Evolutionary conservation across 92 coral and sea anemone species (phyloP), one percentile per base, ranked within the genome.

Genomic region (Blastomussa wellsi): DNA sequence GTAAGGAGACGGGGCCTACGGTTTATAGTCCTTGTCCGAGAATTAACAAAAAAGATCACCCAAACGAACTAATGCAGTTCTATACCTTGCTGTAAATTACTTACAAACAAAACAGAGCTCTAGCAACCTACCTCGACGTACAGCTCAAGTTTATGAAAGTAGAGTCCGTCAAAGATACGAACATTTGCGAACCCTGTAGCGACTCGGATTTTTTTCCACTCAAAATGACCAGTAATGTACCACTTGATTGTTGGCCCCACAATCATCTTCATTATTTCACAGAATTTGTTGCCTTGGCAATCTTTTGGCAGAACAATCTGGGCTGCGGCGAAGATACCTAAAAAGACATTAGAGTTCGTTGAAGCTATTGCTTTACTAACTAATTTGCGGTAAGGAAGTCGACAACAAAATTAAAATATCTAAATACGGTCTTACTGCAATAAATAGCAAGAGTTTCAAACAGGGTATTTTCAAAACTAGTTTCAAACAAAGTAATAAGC

Each of bases 271-370:
- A 84, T 71, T 20, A 95, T 91, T 72, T 93, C 95, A 79, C 99
- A 97, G 81, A 96, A 96, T 77, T 92, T 95, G 68, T 91, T 91
- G 9, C 96, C 98, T 77, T 92, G 86, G 86, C 99, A 96, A 52
- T 96, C 98, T 76, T 96, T 96, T 6, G 99, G 99, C 0, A 96
- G 86, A 36, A 91, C 89, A 1, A 96, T 78, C 38, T 89, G 95
- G 1, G 98, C 99, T 35, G 88, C 99, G 13, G 93, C 92, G 41
- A 88, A 93, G 3, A 96, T 89, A 0, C 95, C 99, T 84, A 49
- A 49, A 49, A 20, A 49, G 1, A 49, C 17, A 13, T 20, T 13
- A 16, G 17, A 49, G 55, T 20, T 49, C 55, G 55, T 49, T 49
- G 17, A 49, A 3, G 17, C 17, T 49, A 13, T 49, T 2, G 17